Conservation (phyloP, 1,140 invertebrate genomes). For the Lordiphosa stackelbergi region DNA sequence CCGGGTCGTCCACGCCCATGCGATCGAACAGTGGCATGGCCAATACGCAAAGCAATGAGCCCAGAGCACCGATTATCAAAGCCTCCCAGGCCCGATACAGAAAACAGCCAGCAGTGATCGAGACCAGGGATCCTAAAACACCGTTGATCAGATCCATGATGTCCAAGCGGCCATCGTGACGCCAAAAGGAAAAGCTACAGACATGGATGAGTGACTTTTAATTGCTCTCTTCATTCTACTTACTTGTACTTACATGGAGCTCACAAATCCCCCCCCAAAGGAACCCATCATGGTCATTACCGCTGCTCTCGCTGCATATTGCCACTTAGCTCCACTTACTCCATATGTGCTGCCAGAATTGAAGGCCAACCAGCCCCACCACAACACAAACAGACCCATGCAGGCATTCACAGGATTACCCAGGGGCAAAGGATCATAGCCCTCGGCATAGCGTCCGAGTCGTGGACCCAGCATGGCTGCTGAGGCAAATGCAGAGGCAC, state of each 20-base stretch:
- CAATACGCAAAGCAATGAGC: constrained; percentile 84
- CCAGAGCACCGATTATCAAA: constrained; percentile 88
- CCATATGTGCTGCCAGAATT: constrained; percentile 94
- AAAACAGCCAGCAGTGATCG: constrained; percentile 95
- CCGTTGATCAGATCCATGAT: constrained; percentile 93
- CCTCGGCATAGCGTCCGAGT: constrained; percentile 89
- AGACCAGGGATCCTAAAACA: constrained; percentile 90
- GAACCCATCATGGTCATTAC: constrained; percentile 93
- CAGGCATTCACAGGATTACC: constrained; percentile 94
- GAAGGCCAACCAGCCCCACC: constrained; percentile 96
- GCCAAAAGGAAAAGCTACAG: constrained; percentile 81
- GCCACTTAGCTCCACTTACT: constrained; percentile 82
- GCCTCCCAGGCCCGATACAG: constrained; percentile 92
- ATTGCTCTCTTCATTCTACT: no score
- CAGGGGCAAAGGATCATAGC: constrained; percentile 85
- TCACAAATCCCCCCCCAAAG: constrained; percentile 90
- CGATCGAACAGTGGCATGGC: constrained; percentile 86
- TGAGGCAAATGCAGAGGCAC: constrained; percentile 87
- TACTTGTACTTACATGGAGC: constrained; percentile 78
- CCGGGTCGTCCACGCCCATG: constrained; percentile 91
- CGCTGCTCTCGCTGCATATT: constrained; percentile 91
- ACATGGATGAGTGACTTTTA: constrained; percentile 75
- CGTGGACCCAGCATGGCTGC: constrained; percentile 93
- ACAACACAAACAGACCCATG: constrained; percentile 94
- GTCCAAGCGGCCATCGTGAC: constrained; percentile 85